Percentiles rank a stretch among this genome's conserved stretches.
Evolutionary conservation across 2,888 invertebrate genomes (phyloP).

Genomic region (Muscina levida): DNA sequence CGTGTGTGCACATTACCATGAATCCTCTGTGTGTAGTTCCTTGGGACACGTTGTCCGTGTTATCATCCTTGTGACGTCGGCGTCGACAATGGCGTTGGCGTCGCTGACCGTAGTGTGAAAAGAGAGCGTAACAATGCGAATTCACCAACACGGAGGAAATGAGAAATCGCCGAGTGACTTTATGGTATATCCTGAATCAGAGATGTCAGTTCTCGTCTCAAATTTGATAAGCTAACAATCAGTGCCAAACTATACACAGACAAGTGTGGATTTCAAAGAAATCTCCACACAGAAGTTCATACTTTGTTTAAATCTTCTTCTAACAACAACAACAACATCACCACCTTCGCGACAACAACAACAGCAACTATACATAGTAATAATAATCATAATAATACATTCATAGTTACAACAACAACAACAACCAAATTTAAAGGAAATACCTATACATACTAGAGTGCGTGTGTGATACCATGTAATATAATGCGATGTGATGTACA

Average conservation of each 20-base stretch:
- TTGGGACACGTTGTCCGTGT: conserved; percentile 27
- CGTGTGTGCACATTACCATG: not conserved
- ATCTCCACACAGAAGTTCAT: conserved; percentile 14
- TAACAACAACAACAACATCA: too few species aligned
- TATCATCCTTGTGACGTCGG: not conserved
- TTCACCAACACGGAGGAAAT: conserved; percentile 25
- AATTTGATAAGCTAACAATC: conserved; percentile 69
- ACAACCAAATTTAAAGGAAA: conserved; percentile 21
- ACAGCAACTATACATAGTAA: not conserved
- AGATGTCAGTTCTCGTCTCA: conserved; percentile 55
- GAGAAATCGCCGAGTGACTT: conserved; percentile 29
- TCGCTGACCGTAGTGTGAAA: not conserved
- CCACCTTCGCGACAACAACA: too few species aligned
- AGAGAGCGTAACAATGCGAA: not conserved
- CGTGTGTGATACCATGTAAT: conserved; percentile 4
- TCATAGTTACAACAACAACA: not conserved
- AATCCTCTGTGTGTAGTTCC: conserved; percentile 12
- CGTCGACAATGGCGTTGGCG: not conserved
- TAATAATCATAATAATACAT: conserved; percentile 9
- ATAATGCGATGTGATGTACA: not conserved
- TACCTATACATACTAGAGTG: conserved; percentile 10
- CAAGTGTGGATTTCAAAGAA: conserved; percentile 75
- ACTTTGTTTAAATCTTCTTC: not conserved
- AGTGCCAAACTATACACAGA: conserved; percentile 79
- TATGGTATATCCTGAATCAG: conserved; percentile 56